Evolutionary conservation across 2,888 invertebrate genomes (phyloP).

Genomic region (Drosophila diplacantha): DNA sequence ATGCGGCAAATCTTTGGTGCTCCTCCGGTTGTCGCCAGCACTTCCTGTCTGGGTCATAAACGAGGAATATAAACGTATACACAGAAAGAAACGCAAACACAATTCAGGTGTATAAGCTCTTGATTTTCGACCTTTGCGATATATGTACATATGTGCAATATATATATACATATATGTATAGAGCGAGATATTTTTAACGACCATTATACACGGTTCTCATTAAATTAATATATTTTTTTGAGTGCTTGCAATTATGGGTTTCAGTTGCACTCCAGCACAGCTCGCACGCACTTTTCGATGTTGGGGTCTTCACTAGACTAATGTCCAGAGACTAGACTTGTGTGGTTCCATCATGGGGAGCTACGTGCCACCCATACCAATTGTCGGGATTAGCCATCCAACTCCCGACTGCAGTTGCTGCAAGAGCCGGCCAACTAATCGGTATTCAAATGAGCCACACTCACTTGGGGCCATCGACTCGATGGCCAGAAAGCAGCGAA

Average conservation of each 20-base stretch:
- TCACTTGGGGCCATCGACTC: conserved; percentile 46
- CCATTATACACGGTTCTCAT: neutral
- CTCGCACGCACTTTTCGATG: conserved; percentile 11
- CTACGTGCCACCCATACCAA: conserved; percentile 58
- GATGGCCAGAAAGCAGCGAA: conserved; percentile 47
- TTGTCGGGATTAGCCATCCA: conserved; percentile 40
- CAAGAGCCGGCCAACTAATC: conserved; percentile 55
- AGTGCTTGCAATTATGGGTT: conserved; percentile 33
- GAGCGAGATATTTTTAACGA: neutral
- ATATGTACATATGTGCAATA: too few relatives aligned
- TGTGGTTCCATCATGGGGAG: conserved; percentile 27
- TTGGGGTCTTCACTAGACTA: conserved; percentile 16
- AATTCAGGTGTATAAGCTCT: neutral
- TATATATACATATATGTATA: too few relatives aligned
- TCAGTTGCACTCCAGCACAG: conserved; percentile 46
- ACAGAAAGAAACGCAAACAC: neutral
- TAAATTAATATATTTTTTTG: neutral
- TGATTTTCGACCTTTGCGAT: too few relatives aligned
- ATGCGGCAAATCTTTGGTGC: conserved; percentile 44
- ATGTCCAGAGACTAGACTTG: conserved; percentile 15
- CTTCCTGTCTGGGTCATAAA: conserved; percentile 58
- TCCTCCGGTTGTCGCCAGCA: conserved; percentile 42
- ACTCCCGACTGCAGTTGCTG: conserved; percentile 38
- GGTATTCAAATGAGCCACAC: conserved; percentile 67
- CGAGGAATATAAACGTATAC: neutral